A percentile compares a stretch with the other conserved stretches of the same genome.
Conservation (phyloP, 1,140 invertebrate species). For the Oscheius sp. region DNA sequence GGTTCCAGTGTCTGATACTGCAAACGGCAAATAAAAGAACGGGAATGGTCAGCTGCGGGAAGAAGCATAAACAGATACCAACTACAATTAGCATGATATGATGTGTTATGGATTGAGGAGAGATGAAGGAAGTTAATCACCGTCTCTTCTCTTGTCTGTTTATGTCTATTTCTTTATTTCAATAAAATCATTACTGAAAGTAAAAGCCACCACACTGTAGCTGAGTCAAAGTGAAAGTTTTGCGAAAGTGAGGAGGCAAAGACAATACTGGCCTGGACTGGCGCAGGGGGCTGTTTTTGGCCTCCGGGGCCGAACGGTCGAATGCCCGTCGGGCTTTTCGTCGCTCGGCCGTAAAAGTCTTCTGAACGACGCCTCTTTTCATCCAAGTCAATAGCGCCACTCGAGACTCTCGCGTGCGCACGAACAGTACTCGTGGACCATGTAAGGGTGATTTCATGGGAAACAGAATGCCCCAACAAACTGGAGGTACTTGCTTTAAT, state of each 20-base stretch:
- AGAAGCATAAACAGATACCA: too few species aligned
- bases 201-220: background rate
- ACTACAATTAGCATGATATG: too few species aligned
- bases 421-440: background rate
- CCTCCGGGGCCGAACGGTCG: background rate
- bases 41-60: too few species aligned
- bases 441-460: background rate
- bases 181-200: background rate
- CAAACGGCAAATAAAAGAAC: too few species aligned
- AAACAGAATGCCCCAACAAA: background rate
- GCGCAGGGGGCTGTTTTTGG: too few species aligned
- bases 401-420: background rate
- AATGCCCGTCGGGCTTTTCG: background rate
- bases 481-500: too few species aligned
- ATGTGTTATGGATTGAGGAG: too few species aligned
- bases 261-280: too few species aligned
- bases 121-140: too few species aligned
- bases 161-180: too few species aligned
- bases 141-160: too few species aligned
- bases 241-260: background rate
- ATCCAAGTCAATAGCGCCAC: background rate
- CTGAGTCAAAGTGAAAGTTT: background rate
- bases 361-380: constrained; percentile 8
- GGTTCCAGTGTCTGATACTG: too few species aligned
- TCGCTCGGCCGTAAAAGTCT: background rate